Conservation (phyloP, 1,140 invertebrate genomes). For the Sycobia sp. region DNA sequence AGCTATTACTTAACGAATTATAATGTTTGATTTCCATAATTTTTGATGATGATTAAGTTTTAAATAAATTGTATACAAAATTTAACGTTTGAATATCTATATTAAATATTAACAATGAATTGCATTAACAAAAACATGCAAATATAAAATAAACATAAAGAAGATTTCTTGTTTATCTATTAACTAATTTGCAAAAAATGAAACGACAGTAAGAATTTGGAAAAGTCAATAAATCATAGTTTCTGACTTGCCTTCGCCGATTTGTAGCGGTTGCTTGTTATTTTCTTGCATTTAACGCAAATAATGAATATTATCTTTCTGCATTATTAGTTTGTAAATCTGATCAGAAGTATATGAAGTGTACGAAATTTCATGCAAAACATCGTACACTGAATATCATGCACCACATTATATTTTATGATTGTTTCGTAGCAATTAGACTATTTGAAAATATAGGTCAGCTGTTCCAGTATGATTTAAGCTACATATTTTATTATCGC, state of each 20-base stretch:
- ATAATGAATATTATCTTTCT: neutral
- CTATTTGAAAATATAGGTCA: too few relatives aligned
- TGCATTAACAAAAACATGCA: neutral
- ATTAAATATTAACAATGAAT: constrained; percentile 4
- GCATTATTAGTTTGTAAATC: neutral
- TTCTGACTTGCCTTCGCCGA: constrained; percentile 58
- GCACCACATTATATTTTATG: constrained; percentile 14
- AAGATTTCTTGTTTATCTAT: neutral
- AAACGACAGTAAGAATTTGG: constrained; percentile 18
- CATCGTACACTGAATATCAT: constrained; percentile 27
- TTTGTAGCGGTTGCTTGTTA: constrained; percentile 57
- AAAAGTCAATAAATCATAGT: constrained; percentile 26
- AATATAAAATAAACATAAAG: constrained; percentile 1
- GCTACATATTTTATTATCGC: neutral
- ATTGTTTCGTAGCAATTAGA: too few relatives aligned
- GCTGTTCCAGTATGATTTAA: neutral
- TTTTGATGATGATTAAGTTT: too few relatives aligned
- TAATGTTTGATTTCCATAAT: too few relatives aligned
- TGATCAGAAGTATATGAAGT: constrained; percentile 15
- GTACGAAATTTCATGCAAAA: constrained; percentile 26
- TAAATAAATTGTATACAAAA: too few relatives aligned
- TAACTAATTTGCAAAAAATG: neutral
- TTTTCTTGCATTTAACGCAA: constrained; percentile 12
- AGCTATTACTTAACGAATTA: too few relatives aligned
- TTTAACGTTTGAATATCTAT: too few relatives aligned